Base-by-base conservation (phyloP, 2,797 vertebrate species). In the Tokudaia tokunoshimensis region DNA sequence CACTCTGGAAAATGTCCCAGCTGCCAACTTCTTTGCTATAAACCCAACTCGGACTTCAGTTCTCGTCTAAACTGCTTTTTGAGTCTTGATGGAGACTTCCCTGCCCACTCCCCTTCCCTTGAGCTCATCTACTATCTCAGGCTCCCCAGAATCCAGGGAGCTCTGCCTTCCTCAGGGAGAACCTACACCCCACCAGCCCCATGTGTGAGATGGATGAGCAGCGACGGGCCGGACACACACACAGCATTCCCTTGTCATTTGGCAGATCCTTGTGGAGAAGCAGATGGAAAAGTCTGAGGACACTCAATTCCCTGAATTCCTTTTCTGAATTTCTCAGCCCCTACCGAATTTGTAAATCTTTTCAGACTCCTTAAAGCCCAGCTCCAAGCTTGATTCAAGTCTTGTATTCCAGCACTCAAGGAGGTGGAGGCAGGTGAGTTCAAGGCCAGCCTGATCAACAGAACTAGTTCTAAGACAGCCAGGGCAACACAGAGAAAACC, bases 231-330 rank as follows among this genome's bases (percentile, higher is more conserved):
- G 85, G 97, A 97, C 97, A 94, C 94, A 89, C 67, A 34, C 92
- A 81, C 93, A 95, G 84, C 97, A 94, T 97, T 97, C 96, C 63
- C 2, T 22, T 3, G 14, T 95, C 95, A 92, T 95, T 97, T 97
- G 96, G 97, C 97, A 95, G 94, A 87, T 89, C 94, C 89, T 94
- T 89, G 89, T 92, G 37, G 12, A 59, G 86, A 92, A 97, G 91
- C 98, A 97, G 97, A 97, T 96, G 97, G 96, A 96, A 97, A 97
- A 94, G 86, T 96, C 92, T 75, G 94, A 94, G 86, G 82, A 98
- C 98, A 97, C 95, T 96, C 94, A 95, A 97, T 98, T 97, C 95
- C 44, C 94, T 83, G 94, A 94, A 97, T 97, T 97, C 98, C 97
- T 97, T 89, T 96, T 47, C 96, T 22, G 75, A 91, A 55, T 65